phyloP scores from a whole-genome alignment of 2,888 invertebrate species.

The Dascillus cervinus region DNA sequence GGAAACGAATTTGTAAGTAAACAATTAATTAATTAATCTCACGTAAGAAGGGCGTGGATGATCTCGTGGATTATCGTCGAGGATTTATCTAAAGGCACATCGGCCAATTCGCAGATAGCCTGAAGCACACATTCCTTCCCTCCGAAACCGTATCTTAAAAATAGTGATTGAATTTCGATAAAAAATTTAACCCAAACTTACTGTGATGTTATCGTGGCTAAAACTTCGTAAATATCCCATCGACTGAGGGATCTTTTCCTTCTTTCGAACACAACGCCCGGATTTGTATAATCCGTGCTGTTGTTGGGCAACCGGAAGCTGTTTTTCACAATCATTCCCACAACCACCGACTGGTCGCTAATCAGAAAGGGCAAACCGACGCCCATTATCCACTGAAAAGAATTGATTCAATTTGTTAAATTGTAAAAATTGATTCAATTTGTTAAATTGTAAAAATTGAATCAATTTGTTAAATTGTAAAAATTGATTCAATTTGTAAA shows the following conservation, averaged over 20 bases:
- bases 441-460: too few species aligned
- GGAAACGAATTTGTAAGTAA: too few species aligned
- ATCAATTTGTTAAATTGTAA: too few species aligned
- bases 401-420: too few species aligned
- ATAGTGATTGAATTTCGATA: constrained; percentile 1
- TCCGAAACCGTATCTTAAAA: constrained; percentile 45
- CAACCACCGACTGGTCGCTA: constrained; percentile 38
- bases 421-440: too few species aligned
- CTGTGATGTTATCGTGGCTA: constrained; percentile 54
- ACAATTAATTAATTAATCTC: constrained; percentile 40
- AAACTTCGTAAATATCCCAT: constrained; percentile 60
- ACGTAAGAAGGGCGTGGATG: constrained; percentile 61
- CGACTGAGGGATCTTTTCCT: constrained; percentile 35
- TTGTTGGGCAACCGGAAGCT: constrained; percentile 35
- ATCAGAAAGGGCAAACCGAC: constrained; percentile 45
- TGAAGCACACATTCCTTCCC: constrained; percentile 60
- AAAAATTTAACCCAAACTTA: constrained; percentile 28
- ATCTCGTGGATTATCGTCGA: constrained; percentile 59
- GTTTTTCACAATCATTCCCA: constrained; percentile 44
- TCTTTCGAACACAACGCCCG: constrained; percentile 19
- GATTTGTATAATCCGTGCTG: constrained; percentile 24
- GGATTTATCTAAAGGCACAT: constrained; percentile 50
- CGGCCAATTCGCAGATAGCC: constrained; percentile 60
- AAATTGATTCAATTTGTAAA: too few species aligned
- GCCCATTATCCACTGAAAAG: constrained; percentile 43